phyloP scores from a whole-genome alignment of 1,140 invertebrate species.

The Ips typographus region DNA sequence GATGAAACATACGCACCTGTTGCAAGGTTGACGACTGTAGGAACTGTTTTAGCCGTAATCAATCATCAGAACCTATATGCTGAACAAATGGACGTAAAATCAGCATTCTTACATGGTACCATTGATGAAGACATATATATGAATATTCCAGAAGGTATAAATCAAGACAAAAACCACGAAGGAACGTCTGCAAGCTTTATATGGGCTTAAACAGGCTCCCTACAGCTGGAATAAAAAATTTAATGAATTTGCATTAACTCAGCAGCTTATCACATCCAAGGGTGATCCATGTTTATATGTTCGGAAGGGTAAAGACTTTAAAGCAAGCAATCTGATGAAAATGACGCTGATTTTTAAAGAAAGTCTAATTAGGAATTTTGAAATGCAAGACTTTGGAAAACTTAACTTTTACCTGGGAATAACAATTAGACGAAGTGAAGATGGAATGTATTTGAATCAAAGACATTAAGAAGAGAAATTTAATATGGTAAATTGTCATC shows the following conservation, averaged over 20 bases:
- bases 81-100: conserved; percentile 5
- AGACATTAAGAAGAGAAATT: conserved; percentile 16
- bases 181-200: conserved; percentile 2
- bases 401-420: conserved; percentile 38
- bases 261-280: not conserved
- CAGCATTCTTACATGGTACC: conserved; percentile 3
- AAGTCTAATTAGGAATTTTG: conserved; percentile 6
- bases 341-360: conserved; percentile 35
- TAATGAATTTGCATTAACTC: not conserved
- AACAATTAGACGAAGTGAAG: conserved; percentile 33
- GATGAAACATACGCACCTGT: conserved; percentile 8
- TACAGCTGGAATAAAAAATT: conserved; percentile 5
- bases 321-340: conserved; percentile 28
- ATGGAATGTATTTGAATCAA: not conserved
- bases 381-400: conserved; percentile 23
- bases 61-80: conserved; percentile 13
- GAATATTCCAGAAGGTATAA: conserved; percentile 14
- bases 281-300: conserved; percentile 13
- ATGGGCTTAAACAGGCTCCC: conserved; percentile 10
- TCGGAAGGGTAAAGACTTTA: not conserved
- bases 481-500: too few species aligned
- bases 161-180: not conserved
- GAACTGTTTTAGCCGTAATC: not conserved
- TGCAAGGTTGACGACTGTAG: not conserved
- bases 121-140: conserved; percentile 6